Percentiles rank a stretch among this genome's conserved stretches.
phyloP scores from a whole-genome alignment of 2,888 invertebrate genomes.

The Caenorhabditis sinica region DNA sequence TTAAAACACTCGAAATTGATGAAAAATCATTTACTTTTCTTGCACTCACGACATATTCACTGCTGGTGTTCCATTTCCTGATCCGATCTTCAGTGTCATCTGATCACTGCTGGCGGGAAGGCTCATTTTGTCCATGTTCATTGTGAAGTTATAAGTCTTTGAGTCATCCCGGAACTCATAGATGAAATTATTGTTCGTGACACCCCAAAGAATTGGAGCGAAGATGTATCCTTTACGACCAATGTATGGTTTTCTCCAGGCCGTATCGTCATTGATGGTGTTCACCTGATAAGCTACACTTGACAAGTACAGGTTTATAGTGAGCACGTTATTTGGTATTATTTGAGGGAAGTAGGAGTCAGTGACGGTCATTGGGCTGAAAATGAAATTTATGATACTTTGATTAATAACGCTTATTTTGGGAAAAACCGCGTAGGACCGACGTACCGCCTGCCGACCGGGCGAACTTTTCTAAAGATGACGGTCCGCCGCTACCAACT shows the following conservation, averaged over 20 bases:
- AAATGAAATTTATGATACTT: neutral
- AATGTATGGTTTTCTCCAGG: constrained; percentile 10
- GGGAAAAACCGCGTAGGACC: no score
- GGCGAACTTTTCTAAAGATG: neutral
- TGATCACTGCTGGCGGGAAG: neutral
- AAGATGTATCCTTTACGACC: constrained; percentile 42
- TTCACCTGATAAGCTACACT: neutral
- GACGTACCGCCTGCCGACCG: no score
- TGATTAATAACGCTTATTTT: no score
- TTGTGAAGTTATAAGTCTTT: neutral
- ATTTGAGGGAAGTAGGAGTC: constrained; percentile 21
- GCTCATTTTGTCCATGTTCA: neutral
- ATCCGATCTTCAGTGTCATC: constrained; percentile 29
- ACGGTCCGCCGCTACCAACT: neutral
- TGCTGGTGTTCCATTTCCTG: constrained; percentile 14
- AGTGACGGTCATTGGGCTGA: constrained; percentile 19
- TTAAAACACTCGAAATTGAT: neutral
- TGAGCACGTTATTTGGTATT: constrained; percentile 36
- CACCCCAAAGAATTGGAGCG: constrained; percentile 34
- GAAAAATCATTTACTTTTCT: neutral
- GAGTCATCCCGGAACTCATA: constrained; percentile 43
- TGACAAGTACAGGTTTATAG: constrained; percentile 14
- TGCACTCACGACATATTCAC: constrained; percentile 1
- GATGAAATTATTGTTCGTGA: neutral
- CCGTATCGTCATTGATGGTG: neutral